These are phyloP conservation scores for Scelioninae gen. 2 DNA, from an alignment of 2,888 invertebrate genomes.

Conservation along the genomic window DNA sequence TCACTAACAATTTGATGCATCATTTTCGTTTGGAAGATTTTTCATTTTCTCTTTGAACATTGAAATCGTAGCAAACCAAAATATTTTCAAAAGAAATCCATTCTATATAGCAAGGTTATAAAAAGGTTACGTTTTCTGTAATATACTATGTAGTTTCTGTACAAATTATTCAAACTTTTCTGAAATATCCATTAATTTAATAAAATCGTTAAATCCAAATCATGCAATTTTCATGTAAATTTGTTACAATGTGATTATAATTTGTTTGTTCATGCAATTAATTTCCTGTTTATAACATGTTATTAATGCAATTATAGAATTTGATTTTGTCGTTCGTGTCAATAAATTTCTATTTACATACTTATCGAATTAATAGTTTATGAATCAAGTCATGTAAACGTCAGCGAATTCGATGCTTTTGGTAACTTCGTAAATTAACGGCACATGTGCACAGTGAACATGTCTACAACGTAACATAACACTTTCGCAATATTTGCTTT, in stretches of 20 bases:
- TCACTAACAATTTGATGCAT: conserved; percentile 5
- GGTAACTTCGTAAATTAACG: conserved; percentile 8
- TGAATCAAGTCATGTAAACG: conserved; percentile 11
- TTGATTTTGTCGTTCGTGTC: conserved; percentile 13
- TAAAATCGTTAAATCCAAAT: neutral
- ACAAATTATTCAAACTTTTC: too few relatives aligned
- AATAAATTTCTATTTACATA: conserved; percentile 23
- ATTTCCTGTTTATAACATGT: conserved; percentile 19
- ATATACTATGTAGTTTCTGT: too few relatives aligned
- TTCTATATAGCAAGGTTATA: too few relatives aligned
- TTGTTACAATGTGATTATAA: neutral
- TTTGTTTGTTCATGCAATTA: conserved; percentile 21
- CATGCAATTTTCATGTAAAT: neutral
- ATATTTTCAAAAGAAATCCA: too few relatives aligned
- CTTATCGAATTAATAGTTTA: conserved; percentile 19
- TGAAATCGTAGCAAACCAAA: too few relatives aligned
- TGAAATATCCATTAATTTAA: neutral
- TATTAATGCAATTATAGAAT: conserved; percentile 23
- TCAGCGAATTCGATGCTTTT: conserved; percentile 6
- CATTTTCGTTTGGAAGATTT: conserved; percentile 3
- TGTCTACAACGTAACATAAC: conserved; percentile 2
- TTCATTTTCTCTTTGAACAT: too few relatives aligned
- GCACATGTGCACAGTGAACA: neutral
- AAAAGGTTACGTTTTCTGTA: too few relatives aligned
- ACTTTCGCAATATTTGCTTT: neutral